Evolutionary conservation across 2,888 invertebrate genomes (phyloP).

Genomic region (Formica aserva): DNA sequence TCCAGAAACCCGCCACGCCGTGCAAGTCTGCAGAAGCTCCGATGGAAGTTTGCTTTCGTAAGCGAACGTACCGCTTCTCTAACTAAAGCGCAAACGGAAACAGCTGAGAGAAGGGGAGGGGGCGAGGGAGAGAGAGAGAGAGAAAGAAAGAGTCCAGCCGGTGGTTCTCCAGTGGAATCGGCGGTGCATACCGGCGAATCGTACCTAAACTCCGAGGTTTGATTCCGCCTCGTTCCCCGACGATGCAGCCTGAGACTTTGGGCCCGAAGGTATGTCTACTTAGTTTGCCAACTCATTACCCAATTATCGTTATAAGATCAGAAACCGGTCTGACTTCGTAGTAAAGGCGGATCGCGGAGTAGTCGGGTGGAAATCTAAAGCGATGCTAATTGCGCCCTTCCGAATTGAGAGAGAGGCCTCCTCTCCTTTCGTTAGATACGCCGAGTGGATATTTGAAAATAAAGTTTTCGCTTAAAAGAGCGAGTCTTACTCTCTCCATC

Average conservation of each 20-base stretch:
- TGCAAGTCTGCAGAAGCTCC: slow-evolving; percentile 45
- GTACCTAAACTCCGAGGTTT: slow-evolving; percentile 57
- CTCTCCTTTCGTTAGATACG: slow-evolving; percentile 34
- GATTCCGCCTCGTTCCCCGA: slow-evolving; percentile 43
- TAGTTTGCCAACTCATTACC: slow-evolving; percentile 73
- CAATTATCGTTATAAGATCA: slow-evolving; percentile 65
- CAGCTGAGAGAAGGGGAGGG: slow-evolving; percentile 40
- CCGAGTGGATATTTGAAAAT: slow-evolving; percentile 34
- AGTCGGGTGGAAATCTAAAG: slow-evolving; percentile 47
- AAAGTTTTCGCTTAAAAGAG: not conserved
- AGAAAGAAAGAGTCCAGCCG: slow-evolving; percentile 56
- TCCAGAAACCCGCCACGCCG: slow-evolving; percentile 29
- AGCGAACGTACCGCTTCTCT: slow-evolving; percentile 52
- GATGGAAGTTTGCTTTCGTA: slow-evolving; percentile 61
- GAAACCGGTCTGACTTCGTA: slow-evolving; percentile 49
- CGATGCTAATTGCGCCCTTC: slow-evolving; percentile 50
- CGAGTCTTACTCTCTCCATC: no score
- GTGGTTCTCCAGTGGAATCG: slow-evolving; percentile 55
- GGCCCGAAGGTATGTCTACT: slow-evolving; percentile 63
- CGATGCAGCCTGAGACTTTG: slow-evolving; percentile 50
- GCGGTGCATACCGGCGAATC: slow-evolving; percentile 62
- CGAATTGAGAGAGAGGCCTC: slow-evolving; percentile 24
- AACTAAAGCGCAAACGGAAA: slow-evolving; percentile 63
- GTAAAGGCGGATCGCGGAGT: slow-evolving; percentile 27
- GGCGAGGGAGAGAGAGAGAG: slow-evolving; percentile 24